Base-by-base conservation (phyloP, 2,797 vertebrate genomes). In the Pelobates cultripes region DNA sequence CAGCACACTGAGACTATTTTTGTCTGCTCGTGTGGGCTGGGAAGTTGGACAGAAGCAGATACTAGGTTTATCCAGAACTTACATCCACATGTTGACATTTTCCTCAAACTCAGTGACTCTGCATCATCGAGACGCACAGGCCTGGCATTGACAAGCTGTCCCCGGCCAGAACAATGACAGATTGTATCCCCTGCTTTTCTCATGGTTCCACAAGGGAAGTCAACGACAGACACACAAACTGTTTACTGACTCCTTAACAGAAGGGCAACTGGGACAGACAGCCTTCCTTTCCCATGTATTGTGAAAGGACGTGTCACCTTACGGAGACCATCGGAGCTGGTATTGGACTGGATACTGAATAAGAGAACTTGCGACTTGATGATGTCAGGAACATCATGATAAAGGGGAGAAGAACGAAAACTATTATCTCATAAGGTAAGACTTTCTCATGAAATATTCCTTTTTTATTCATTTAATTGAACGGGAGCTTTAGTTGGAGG, bases 41-140 rank as follows among this genome's bases (percentile, higher is more conserved):
- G n/a, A 69, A 74, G 17, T 61, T 57, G 81, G 17, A 67, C 44
- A 7, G 63, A 47, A 51, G 43, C 63, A 43, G 12, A 69, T 40
- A n/a, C 12, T 15, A 63, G 75, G 77, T 64, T 4, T 57, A 66
- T 79, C 77, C 61, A 75, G 43, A 73, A 61, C 63, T 43, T 78
- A 55, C 76, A 70, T 73, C 70, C 75, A 79, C 77, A 72, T 84
- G 72, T 57, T 84, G 82, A 84, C 82, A 84, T 84, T 84, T 80
- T 43, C 71, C 43, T 64, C 41, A 45, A 15, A 45, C n/a, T 41
- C 69, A 0, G 42, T 57, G 69, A 43, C 60, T 67, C 17, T 78
- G 76, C 15, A 69, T 78, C 41, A 61, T 55, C 6, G 86, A 84
- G 84, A 84, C 80, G 76, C 67, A 79, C 73, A 79, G 84, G 80